These are phyloP conservation scores for Prorops nasuta DNA, from an alignment of 1,140 invertebrate species.

Conservation along the genomic window DNA sequence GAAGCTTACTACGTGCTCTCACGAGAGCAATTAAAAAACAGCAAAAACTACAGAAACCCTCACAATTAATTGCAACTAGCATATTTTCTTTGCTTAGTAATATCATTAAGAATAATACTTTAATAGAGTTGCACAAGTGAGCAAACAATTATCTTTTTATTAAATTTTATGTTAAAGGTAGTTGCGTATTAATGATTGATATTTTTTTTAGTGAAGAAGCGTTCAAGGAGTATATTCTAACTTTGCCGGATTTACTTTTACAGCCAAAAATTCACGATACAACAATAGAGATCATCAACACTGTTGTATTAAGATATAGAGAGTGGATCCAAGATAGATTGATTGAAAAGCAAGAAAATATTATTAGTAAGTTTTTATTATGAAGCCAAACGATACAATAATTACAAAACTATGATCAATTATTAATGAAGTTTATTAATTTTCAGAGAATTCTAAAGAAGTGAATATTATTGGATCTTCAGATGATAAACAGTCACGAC, in stretches of 20 bases:
- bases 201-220: slow-evolving; percentile 32
- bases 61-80: slow-evolving; percentile 34
- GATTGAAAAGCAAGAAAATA: slow-evolving; percentile 32
- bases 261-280: slow-evolving; percentile 35
- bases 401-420: no score
- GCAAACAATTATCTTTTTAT: no score
- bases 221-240: slow-evolving; percentile 42
- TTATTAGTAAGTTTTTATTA: slow-evolving; percentile 40
- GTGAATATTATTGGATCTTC: slow-evolving; percentile 41
- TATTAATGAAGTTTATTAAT: no score
- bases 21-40: slow-evolving; percentile 29
- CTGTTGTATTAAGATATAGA: slow-evolving; percentile 39
- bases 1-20: no score
- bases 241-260: slow-evolving; percentile 40
- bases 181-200: not conserved
- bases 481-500: slow-evolving; percentile 36
- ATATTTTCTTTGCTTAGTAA: slow-evolving; percentile 48
- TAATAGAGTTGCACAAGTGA: slow-evolving; percentile 48
- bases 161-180: not conserved
- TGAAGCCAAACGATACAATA: no score
- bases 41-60: not conserved
- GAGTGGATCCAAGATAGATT: slow-evolving; percentile 39
- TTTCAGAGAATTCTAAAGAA: slow-evolving; percentile 47
- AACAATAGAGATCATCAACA: slow-evolving; percentile 42
- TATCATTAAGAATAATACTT: slow-evolving; percentile 47